Evolutionary conservation across 2,797 vertebrate species (phyloP).

Genomic region (Enteromius viviparus): DNA sequence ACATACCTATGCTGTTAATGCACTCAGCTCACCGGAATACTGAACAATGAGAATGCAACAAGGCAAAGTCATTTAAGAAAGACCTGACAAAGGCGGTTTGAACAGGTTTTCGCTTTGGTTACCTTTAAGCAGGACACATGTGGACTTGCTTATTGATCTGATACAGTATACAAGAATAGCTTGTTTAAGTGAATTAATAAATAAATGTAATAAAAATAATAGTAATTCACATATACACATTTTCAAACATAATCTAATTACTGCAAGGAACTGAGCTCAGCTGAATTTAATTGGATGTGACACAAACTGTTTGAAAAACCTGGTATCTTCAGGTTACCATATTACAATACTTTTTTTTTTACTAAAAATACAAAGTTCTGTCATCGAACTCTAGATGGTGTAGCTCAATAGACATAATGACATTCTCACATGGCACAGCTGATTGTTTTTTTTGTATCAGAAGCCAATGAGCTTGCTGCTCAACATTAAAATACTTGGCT

Average conservation of each 20-base stretch:
- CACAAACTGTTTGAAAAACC: neutral
- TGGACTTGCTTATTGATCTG: neutral
- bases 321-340: neutral
- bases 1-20: slow-evolving; percentile 43
- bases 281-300: neutral
- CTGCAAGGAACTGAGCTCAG: neutral
- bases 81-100: slow-evolving; percentile 43
- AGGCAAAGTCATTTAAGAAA: slow-evolving; percentile 47
- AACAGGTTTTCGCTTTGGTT: slow-evolving; percentile 21
- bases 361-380: neutral
- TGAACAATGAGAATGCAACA: slow-evolving; percentile 51
- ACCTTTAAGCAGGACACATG: slow-evolving; percentile 15
- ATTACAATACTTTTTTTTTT: neutral
- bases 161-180: neutral
- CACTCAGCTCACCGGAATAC: slow-evolving; percentile 44
- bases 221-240: neutral
- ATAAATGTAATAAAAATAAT: neutral
- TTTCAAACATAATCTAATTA: neutral
- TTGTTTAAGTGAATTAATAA: neutral
- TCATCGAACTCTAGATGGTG: neutral
- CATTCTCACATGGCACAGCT: neutral
- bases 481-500: neutral
- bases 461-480: neutral
- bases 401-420: neutral
- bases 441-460: neutral